Evolutionary conservation across 2,888 invertebrate species (phyloP).

Genomic region (Eretmocerus hayati): DNA sequence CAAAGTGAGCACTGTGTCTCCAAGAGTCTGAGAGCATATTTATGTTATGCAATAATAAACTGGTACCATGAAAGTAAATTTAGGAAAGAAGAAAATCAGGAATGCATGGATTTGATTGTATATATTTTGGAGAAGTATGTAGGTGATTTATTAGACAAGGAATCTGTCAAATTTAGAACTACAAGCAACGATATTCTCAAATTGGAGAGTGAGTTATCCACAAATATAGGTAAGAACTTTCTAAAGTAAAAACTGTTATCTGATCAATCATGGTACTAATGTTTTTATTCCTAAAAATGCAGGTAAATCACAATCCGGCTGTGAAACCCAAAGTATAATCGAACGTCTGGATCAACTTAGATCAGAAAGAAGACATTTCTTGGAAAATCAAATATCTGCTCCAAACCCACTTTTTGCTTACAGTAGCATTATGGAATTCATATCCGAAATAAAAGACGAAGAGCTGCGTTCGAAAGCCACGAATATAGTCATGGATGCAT

Average conservation of each 20-base stretch:
- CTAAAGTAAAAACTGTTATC: too few species aligned
- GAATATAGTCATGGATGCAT: conserved; percentile 22
- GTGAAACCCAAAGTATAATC: too few species aligned
- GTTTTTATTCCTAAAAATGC: background rate
- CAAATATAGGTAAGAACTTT: conserved; percentile 27
- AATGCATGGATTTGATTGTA: conserved; percentile 15
- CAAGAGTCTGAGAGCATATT: conserved; percentile 37
- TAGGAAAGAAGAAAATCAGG: conserved; percentile 12
- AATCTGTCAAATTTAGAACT: conserved; percentile 30
- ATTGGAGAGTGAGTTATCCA: conserved; percentile 28
- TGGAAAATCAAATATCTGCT: conserved; percentile 29
- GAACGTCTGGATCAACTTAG: conserved; percentile 30
- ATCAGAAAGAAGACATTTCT: conserved; percentile 29
- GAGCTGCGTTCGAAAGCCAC: conserved; percentile 18
- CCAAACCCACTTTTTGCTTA: conserved; percentile 38
- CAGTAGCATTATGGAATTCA: conserved; percentile 28
- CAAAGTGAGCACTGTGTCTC: conserved; percentile 22
- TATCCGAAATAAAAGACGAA: conserved; percentile 24
- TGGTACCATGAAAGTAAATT: conserved; percentile 27
- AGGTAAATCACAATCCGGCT: too few species aligned
- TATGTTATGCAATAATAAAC: conserved; percentile 34
- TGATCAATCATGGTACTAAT: background rate
- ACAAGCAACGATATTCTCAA: conserved; percentile 30
- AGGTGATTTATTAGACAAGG: conserved; percentile 29
- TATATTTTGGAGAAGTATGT: conserved; percentile 29